Conservation (phyloP, 2,113 vertebrate species). For the Irena cyanogastra region DNA sequence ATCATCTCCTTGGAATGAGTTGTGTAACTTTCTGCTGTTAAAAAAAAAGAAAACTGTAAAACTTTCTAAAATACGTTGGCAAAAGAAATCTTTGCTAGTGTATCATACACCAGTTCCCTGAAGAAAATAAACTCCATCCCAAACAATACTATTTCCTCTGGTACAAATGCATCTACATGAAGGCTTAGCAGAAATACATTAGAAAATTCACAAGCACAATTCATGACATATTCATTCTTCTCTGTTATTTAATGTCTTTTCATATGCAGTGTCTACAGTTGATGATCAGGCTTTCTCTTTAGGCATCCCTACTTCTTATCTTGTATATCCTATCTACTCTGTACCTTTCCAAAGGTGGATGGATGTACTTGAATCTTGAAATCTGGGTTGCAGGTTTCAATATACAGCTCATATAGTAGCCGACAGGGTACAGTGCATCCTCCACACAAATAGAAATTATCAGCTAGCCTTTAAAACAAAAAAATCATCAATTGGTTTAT, state of each 20-base stretch:
- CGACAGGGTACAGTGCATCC: slow-evolving; percentile 58
- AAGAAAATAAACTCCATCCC: not conserved
- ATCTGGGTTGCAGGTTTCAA: slow-evolving; percentile 57
- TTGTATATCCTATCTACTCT: not conserved
- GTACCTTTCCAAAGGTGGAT: slow-evolving; percentile 72
- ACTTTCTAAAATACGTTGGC: not conserved
- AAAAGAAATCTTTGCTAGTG: not conserved
- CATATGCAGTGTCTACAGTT: not conserved
- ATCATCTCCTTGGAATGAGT: not conserved
- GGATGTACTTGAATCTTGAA: slow-evolving; percentile 53
- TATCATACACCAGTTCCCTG: not conserved
- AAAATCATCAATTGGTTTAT: not conserved
- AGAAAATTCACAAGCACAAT: not conserved
- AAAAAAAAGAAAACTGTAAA: not conserved
- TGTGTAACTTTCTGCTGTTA: not conserved
- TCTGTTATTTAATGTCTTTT: not conserved
- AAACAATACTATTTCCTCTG: not conserved
- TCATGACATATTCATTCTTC: not conserved
- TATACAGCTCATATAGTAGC: slow-evolving; percentile 66
- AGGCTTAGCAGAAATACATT: not conserved
- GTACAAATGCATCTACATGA: not conserved
- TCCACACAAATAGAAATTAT: slow-evolving; percentile 69
- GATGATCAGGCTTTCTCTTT: not conserved
- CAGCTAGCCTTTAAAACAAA: slow-evolving; percentile 63
- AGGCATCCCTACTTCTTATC: not conserved